phyloP scores from a whole-genome alignment of 2,113 vertebrate species.

The Amphilophus citrinellus region DNA sequence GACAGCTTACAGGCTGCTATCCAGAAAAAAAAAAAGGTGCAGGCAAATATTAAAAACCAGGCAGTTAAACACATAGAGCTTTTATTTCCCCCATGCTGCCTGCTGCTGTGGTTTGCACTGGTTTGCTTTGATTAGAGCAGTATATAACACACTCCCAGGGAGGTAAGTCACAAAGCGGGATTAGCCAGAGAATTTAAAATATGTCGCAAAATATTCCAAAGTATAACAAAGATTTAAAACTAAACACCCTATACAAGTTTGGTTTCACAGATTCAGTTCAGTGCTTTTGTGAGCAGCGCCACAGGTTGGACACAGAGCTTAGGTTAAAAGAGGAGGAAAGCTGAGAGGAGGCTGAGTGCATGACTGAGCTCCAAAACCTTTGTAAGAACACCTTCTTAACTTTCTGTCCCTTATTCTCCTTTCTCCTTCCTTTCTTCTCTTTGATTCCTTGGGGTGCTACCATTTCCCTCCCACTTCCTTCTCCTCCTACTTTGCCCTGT shows the following conservation, averaged over 20 bases:
- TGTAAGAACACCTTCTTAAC: background rate
- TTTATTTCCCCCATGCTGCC: conserved; percentile 24
- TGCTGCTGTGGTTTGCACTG: conserved; percentile 19
- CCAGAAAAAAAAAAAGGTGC: conserved; percentile 16
- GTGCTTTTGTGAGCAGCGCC: background rate
- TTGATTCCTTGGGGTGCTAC: background rate
- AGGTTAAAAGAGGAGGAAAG: background rate
- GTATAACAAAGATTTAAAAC: background rate
- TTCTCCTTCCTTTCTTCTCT: background rate
- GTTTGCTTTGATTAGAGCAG: conserved; percentile 30
- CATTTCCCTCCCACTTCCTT: background rate
- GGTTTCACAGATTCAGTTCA: background rate
- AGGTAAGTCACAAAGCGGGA: conserved; percentile 25
- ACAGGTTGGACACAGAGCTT: background rate
- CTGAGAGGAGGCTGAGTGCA: no score
- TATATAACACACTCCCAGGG: conserved; percentile 16
- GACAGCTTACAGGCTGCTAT: conserved; percentile 36
- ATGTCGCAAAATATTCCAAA: conserved; percentile 15
- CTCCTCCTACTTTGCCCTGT: background rate
- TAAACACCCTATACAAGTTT: background rate
- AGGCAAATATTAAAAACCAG: conserved; percentile 45
- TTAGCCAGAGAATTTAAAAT: conserved; percentile 20
- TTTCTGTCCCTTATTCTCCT: background rate
- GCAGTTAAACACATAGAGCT: conserved; percentile 24
- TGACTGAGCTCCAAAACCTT: background rate